These are phyloP conservation scores for Caenorhabditis briggsae DNA, from an alignment of 1,140 invertebrate genomes.

Conservation along the genomic window DNA sequence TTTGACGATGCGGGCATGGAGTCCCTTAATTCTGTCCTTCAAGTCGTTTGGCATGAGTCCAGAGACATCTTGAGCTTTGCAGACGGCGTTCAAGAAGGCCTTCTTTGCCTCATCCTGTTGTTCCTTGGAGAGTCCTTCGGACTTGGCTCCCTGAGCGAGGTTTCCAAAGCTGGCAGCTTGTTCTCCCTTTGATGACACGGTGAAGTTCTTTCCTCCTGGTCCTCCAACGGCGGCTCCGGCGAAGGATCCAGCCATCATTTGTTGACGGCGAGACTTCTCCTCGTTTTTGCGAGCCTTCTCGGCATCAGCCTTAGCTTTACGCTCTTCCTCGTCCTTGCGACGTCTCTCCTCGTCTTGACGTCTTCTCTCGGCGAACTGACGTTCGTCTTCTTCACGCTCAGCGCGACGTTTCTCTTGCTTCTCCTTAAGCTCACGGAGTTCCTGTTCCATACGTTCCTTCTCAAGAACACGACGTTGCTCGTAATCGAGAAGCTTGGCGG, in stretches of 20 bases:
- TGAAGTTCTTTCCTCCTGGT: slow-evolving; percentile 62
- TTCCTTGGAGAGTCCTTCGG: slow-evolving; percentile 51
- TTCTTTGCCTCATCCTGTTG: slow-evolving; percentile 56
- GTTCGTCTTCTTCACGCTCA: slow-evolving; percentile 68
- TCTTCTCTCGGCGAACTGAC: slow-evolving; percentile 69
- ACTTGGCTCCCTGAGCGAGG: slow-evolving; percentile 58
- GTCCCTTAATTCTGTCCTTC: slow-evolving; percentile 78
- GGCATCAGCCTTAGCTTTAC: slow-evolving; percentile 64
- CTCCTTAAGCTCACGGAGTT: slow-evolving; percentile 73
- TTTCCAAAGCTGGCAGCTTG: slow-evolving; percentile 59
- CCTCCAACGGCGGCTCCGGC: slow-evolving; percentile 60
- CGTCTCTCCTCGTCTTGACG: slow-evolving; percentile 73
- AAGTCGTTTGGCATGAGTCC: slow-evolving; percentile 71
- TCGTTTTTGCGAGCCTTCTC: slow-evolving; percentile 71
- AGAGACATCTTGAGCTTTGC: slow-evolving; percentile 71
- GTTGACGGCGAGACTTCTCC: slow-evolving; percentile 71
- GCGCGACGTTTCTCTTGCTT: slow-evolving; percentile 71
- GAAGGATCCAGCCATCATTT: slow-evolving; percentile 73
- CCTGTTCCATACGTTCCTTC: slow-evolving; percentile 67
- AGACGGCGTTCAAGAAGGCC: slow-evolving; percentile 68
- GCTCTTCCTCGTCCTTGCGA: slow-evolving; percentile 70
- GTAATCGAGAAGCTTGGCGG: slow-evolving; percentile 75
- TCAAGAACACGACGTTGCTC: slow-evolving; percentile 74
- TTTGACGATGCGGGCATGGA: slow-evolving; percentile 94
- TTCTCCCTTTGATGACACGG: slow-evolving; percentile 63